Evolutionary conservation across 1,140 invertebrate species (phyloP), one percentile per base, ranked within the genome.

Genomic region (Drosophila fuyamai): DNA sequence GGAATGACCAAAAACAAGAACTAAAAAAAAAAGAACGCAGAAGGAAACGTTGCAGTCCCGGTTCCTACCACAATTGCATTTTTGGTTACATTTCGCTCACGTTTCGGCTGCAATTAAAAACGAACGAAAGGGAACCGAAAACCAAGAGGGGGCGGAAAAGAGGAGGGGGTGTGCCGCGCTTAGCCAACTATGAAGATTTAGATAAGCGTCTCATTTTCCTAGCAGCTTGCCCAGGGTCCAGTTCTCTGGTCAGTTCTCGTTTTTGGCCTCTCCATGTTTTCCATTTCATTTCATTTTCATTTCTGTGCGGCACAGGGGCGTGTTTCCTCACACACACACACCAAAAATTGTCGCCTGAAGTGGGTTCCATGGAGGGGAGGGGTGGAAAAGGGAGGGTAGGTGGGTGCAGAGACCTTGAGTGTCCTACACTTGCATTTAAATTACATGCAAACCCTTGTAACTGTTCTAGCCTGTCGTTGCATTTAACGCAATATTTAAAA

Each of bases 151-250:
- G 47, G 43, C 23, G 23, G 50, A 46, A 38, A 36, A 40, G 43
- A 46, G 61, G 57, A 44, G 13, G 66, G 75, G 80, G 76, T 74
- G 48, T 48, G 82, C 82, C 86, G 88, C 82, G 88, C 59, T 82
- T 91, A 92, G 86, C 90, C 90, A 91, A 91, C 86, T 91, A 92
- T 92, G 76, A 91, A 91, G 90, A 91, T 91, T 90, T 81, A 91
- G 90, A 91, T 91, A 91, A 91, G 80, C 80, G 67, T 73, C 77
- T 91, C 89, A 80, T 78, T 83, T 83, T 88, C 79, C 83, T 89
- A 79, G 83, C 81, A 75, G 75, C 66, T 61, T 68, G 80, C 60
- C 60, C 56, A 29, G 60, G 62, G 61, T 59, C 54, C 50, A 68
- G 65, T 68, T 65, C 60, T 66, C 76, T 79, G 83, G 82, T 76